Base-by-base conservation (phyloP, 2,113 vertebrate genomes). In the Takifugu bimaculatus region DNA sequence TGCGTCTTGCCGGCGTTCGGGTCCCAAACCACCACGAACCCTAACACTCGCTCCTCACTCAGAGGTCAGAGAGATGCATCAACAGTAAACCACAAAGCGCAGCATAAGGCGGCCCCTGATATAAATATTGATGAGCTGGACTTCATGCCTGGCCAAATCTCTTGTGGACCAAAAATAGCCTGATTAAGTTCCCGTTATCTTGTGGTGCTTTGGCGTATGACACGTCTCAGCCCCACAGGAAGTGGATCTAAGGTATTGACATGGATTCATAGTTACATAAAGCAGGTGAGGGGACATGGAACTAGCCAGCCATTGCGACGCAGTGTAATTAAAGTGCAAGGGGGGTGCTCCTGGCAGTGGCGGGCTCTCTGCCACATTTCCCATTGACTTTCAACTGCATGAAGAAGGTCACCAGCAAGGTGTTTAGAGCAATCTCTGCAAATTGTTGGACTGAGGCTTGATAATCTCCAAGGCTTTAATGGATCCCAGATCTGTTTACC, bases 401-500 rank as follows among this genome's bases (percentile, higher is more conserved):
- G 45, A 63, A 50, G 81, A 89, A 91, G 87, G 89, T 90, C 86
- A 80, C 44, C 71, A 61, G 75, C 76, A 70, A 83, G 81, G 79
- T 87, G 86, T 89, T 87, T 72, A 66, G 82, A 86, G 85, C 84
- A 84, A 88, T 89, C 82, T 85, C 73, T 72, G 47, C 81, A 88
- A 91, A 88, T 85, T 87, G 88, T 86, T 83, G 85, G 81, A 79
- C 78, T 83, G 70, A 72, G 81, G 72, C 83, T 81, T 87, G 86
- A 88, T 89, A 86, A 90, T 90, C 85, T 88, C 79, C 82, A 50
- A 67, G 81, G 77, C 76, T 83, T 86, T 89, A 89, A 88, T 87
- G 86, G 75, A 80, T 89, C 77, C 67, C 70, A 84, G 80, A 83
- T 88, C 83, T 88, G 87, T 91, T 91, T 91, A 88, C 85, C 84